Conservation (phyloP, 2,888 invertebrate species). For the Heliconius cydno region DNA sequence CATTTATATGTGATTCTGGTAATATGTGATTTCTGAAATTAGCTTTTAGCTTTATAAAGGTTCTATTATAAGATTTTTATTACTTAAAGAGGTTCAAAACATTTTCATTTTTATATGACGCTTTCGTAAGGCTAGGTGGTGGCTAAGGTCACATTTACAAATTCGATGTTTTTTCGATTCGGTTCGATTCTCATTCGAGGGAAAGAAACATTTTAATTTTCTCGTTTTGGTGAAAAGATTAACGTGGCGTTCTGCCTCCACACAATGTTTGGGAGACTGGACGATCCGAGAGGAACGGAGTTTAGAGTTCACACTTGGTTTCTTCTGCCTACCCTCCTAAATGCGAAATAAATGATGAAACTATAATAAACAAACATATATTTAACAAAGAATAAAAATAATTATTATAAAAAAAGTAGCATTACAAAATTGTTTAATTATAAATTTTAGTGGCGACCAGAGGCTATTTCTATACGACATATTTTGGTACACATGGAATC, state of each 20-base stretch:
- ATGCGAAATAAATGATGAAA: neutral
- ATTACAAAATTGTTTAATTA: neutral
- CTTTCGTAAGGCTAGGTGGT: too few relatives aligned
- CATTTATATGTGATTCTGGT: slow-evolving; percentile 20
- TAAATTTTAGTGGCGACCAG: neutral
- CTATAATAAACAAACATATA: neutral
- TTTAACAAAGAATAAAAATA: neutral
- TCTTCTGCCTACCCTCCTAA: neutral
- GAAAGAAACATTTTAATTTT: too few relatives aligned
- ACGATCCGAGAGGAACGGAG: too few relatives aligned
- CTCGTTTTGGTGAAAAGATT: too few relatives aligned
- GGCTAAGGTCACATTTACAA: too few relatives aligned
- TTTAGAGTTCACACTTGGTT: neutral
- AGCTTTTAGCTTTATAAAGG: neutral
- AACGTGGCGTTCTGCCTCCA: too few relatives aligned
- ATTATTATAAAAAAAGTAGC: neutral
- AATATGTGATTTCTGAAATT: slow-evolving; percentile 8
- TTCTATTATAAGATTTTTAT: neutral
- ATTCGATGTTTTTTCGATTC: too few relatives aligned
- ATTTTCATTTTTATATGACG: too few relatives aligned
- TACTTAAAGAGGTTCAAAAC: too few relatives aligned
- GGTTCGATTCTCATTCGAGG: too few relatives aligned
- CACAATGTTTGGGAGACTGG: too few relatives aligned
- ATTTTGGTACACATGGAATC: slow-evolving; percentile 28
- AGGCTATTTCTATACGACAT: slow-evolving; percentile 24